phyloP scores from a whole-genome alignment of 2,113 vertebrate genomes.

The Hippopotamus amphibius region DNA sequence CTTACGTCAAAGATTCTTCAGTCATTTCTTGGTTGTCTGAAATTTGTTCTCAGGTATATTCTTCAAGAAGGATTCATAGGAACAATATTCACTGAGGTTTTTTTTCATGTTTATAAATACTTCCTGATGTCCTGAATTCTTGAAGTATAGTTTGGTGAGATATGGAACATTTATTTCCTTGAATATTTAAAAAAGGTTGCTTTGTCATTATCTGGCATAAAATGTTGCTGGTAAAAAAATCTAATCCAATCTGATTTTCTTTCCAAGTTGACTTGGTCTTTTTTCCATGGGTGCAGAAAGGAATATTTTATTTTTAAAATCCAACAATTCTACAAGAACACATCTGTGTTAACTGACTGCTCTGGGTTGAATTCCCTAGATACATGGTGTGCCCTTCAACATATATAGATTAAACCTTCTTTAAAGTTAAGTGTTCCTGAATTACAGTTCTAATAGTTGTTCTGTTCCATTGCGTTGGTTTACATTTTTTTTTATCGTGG shows the following conservation, averaged over 20 bases:
- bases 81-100: neutral
- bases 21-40: neutral
- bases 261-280: neutral
- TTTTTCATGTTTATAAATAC: slow-evolving; percentile 2
- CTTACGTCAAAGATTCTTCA: neutral
- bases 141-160: neutral
- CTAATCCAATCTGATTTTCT: slow-evolving; percentile 35
- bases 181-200: neutral
- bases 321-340: slow-evolving; percentile 11
- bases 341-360: neutral
- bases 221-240: neutral
- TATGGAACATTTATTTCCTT: slow-evolving; percentile 11
- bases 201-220: slow-evolving; percentile 27
- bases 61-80: neutral
- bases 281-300: slow-evolving; percentile 8
- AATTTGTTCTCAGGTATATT: slow-evolving; percentile 26
- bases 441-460: neutral
- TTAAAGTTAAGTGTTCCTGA: slow-evolving; percentile 19
- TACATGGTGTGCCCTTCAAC: neutral
- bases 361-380: slow-evolving; percentile 12
- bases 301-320: neutral
- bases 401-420: neutral
- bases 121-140: slow-evolving; percentile 16
- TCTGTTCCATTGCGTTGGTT: neutral
- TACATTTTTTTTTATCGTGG: neutral